Evolutionary conservation across 2,113 vertebrate species (phyloP), one percentile per base, ranked within the genome.

Genomic region (Labeo catla): DNA sequence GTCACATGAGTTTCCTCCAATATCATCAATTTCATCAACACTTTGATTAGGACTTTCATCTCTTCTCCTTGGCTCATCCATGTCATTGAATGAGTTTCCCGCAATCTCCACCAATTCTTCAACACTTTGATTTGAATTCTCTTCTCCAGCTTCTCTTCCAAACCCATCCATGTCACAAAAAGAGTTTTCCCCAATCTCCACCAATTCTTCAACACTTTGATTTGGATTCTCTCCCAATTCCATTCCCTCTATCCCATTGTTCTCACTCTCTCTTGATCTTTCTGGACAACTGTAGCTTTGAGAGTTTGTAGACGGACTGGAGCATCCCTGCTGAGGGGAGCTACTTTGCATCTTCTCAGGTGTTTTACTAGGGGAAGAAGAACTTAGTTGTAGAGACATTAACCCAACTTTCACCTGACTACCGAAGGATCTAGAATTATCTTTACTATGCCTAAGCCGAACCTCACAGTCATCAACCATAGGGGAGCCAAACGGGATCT

Each of bases 161-260:
- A 28, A 28, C 28, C 28, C 28, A 28, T 28, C 28, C 49, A 34
- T 77, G 13, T 87, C 89, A 84, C 89, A 73, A 34, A 94, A 93
- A 7, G 93, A 95, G 34, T 92, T 93, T 0, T 70, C 93, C 3
- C 76, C 85, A 49, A 92, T 87, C n/a, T 84, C 90, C 4, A 50
- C 2, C 2, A 90, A 89, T 39, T 88, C 90, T 23, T 54, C 68
- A 34, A 92, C 91, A 0, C 89, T 91, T 0, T 94, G 93, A 4
- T 52, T 52, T 43, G 52, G 19, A 45, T 21, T 23, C 39, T 80
- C 77, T 45, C 11, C 77, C 16, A 91, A 93, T 87, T 93, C 92
- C 34, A 84, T 90, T 11, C 21, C 72, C n/a, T 91, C 91, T 0
- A 89, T 92, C 0, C 93, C 95, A 1, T 90, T 86, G 47, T 94